These are phyloP conservation scores for Callyntrura guangdongensis DNA, from an alignment of 2,888 invertebrate genomes.

Conservation along the genomic window DNA sequence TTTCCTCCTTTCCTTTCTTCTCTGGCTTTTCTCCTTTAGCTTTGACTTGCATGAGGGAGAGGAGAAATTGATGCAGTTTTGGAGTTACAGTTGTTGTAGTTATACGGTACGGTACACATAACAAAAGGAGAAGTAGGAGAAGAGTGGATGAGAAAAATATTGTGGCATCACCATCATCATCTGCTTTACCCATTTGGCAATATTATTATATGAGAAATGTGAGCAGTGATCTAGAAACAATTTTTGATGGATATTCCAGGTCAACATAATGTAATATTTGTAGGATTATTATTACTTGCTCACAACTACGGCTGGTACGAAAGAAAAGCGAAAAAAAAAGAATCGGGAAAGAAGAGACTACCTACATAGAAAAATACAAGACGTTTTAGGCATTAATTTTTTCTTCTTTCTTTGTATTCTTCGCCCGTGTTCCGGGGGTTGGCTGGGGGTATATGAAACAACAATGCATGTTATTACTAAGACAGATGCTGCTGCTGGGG, in stretches of 20 bases:
- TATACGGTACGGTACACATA: slow-evolving; percentile 15
- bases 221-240: slow-evolving; percentile 47
- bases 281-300: slow-evolving; percentile 31
- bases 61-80: background rate
- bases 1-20: slow-evolving; percentile 8
- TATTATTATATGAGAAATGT: slow-evolving; percentile 50
- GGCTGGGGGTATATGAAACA: too few relatives aligned
- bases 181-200: background rate
- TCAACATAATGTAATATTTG: slow-evolving; percentile 55
- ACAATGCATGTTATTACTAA: too few relatives aligned
- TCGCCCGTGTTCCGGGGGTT: too few relatives aligned
- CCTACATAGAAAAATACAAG: too few relatives aligned
- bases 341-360: too few relatives aligned
- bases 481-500: too few relatives aligned
- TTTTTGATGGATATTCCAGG: slow-evolving; percentile 72
- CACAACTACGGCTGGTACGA: background rate
- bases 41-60: background rate
- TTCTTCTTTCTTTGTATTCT: background rate
- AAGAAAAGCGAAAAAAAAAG: background rate
- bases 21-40: background rate
- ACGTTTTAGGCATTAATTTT: background rate
- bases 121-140: background rate
- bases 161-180: background rate
- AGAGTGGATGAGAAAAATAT: background rate
- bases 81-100: slow-evolving; percentile 11